Evolutionary conservation across 35 echinoderm and acorn worm genomes (phyloP), one percentile per base, ranked within the genome.

Genomic region (Heliocidaris tuberculata): DNA sequence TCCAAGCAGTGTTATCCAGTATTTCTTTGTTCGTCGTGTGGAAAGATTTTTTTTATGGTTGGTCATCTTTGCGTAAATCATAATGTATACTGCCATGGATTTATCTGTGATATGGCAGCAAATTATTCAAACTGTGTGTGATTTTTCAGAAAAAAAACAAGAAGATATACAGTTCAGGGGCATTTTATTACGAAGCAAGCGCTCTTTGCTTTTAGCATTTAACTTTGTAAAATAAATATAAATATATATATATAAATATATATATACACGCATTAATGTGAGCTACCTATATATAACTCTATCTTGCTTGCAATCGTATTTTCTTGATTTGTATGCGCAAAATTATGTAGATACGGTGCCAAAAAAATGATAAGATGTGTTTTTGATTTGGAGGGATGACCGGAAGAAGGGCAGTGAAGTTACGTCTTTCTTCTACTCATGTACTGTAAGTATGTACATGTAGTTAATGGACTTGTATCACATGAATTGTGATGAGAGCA

Each of bases 81-180:
- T n/a, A n/a, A 78, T 78, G 65, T 78, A 78, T 78, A 78, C 65
- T 78, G 65, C 65, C 65, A 19, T 32, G 87, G 11, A 48, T 47
- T 89, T 47, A 89, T 48, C 47, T 89, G 31, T 47, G 31, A 47
- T 31, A 89, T 47, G 87, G 47, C 47, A 89, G 47, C 31, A 89
- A 89, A 42, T 48, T 89, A 89, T 89, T 89, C 87, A 89, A 89
- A 32, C 31, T 89, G 87, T 89, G 87, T 89, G 87, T 89, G 87
- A 89, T 47, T 89, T 89, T 48, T 78, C 65, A 78, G 8, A 78
- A 78, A 78, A 78, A 78, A n/a, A n/a, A 89, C 87, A 47, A 89
- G 47, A 89, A 48, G 13, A 48, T 89, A 47, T 89, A 89, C 87
- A 89, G 87, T 89, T 89, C 87, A 89, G 87, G 87, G 87, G 87